Conservation (phyloP, 2,797 vertebrate species). For the Lepus oiostolus region DNA sequence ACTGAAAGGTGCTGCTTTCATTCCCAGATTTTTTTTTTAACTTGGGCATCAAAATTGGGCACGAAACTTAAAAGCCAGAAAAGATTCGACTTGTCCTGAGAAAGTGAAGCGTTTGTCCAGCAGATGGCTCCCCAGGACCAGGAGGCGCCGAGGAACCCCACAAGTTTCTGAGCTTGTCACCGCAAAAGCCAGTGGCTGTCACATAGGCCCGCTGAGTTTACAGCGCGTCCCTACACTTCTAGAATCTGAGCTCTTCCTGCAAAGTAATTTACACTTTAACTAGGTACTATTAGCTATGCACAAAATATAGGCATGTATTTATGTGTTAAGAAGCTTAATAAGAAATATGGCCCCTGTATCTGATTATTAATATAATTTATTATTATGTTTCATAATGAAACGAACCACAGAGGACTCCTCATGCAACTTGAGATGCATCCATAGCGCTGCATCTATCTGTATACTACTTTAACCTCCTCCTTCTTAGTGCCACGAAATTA, state of each 20-base stretch:
- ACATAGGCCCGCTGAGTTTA: not conserved
- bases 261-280: not conserved
- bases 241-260: constrained; percentile 26
- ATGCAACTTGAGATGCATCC: constrained; percentile 13
- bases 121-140: constrained; percentile 60
- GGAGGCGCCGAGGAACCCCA: not conserved
- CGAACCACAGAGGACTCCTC: not conserved
- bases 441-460: not conserved
- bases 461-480: not conserved
- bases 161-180: not conserved
- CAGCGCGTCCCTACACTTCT: not conserved
- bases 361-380: not conserved
- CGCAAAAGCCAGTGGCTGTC: not conserved
- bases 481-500: not conserved
- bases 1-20: not conserved
- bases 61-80: constrained; percentile 1
- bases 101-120: constrained; percentile 48
- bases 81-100: not conserved
- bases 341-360: not conserved
- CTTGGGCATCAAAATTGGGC: not conserved
- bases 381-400: constrained; percentile 3
- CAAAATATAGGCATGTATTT: not conserved
- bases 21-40: not conserved
- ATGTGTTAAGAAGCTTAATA: not conserved
- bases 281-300: not conserved